Evolutionary conservation across 2,888 invertebrate genomes (phyloP).

Genomic region (Agriopis leucophaearia): DNA sequence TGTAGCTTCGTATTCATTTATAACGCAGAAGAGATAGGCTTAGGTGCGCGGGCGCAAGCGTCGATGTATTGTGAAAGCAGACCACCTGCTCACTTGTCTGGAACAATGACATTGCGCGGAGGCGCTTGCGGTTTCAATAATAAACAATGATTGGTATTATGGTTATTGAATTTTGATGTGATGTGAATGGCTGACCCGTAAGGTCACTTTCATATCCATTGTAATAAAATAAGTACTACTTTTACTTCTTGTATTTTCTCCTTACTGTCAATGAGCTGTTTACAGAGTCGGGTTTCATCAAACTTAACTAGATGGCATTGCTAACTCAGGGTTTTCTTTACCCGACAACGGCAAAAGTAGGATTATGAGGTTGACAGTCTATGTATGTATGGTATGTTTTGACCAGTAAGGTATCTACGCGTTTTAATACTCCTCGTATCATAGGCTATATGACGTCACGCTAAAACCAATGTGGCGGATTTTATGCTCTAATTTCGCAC

Average conservation of each 20-base stretch:
- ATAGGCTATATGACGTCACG: too few relatives aligned
- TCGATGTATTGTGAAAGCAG: slow-evolving; percentile 46
- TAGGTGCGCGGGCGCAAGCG: slow-evolving; percentile 27
- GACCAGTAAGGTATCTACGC: too few relatives aligned
- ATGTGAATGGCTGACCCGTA: neutral
- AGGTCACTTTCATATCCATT: slow-evolving; percentile 23
- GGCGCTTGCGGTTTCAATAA: slow-evolving; percentile 32
- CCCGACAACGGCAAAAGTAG: too few relatives aligned
- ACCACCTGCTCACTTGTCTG: slow-evolving; percentile 41
- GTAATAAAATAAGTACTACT: slow-evolving; percentile 6
- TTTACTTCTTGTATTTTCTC: slow-evolving; percentile 2
- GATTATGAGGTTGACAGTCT: too few relatives aligned
- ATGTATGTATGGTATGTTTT: too few relatives aligned
- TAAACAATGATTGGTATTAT: slow-evolving; percentile 31
- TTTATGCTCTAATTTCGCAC: too few relatives aligned
- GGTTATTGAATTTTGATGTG: slow-evolving; percentile 20
- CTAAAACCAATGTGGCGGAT: too few relatives aligned
- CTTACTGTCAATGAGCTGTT: neutral
- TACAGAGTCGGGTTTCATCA: too few relatives aligned
- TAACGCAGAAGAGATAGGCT: neutral
- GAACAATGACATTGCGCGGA: slow-evolving; percentile 42
- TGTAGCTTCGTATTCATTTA: neutral
- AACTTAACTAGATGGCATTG: too few relatives aligned
- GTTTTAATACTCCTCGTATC: too few relatives aligned
- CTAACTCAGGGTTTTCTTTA: too few relatives aligned